A percentile compares a stretch with the other conserved stretches of the same genome.
These are phyloP conservation scores for Lordiphosa collinella DNA, from an alignment of 1,140 invertebrate species.

Conservation along the genomic window DNA sequence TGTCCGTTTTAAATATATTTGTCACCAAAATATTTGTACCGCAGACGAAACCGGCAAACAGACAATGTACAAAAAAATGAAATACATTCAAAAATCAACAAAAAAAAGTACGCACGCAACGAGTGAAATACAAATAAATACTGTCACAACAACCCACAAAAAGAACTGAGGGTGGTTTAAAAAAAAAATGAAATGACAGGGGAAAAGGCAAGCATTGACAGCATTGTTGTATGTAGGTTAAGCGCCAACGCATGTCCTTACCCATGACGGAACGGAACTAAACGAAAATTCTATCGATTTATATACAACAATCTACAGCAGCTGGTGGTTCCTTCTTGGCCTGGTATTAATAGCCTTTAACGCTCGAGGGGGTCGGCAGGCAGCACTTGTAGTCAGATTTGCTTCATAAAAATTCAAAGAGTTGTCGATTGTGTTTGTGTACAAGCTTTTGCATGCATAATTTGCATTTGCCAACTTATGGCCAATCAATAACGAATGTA, in stretches of 20 bases:
- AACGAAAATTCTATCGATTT: slow-evolving; percentile 74
- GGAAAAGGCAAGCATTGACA: slow-evolving; percentile 10
- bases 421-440: slow-evolving; percentile 25
- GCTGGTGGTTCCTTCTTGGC: not conserved
- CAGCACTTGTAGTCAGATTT: slow-evolving; percentile 22
- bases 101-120: slow-evolving; percentile 40
- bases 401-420: slow-evolving; percentile 48
- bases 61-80: slow-evolving; percentile 35
- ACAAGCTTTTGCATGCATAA: slow-evolving; percentile 52
- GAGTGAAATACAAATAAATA: slow-evolving; percentile 50
- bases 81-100: not conserved
- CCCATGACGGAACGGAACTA: slow-evolving; percentile 55
- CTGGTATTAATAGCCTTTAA: slow-evolving; percentile 58
- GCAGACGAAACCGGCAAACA: slow-evolving; percentile 11
- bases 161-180: slow-evolving; percentile 17
- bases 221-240: slow-evolving; percentile 51
- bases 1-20: slow-evolving; percentile 38
- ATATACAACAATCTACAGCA: slow-evolving; percentile 14
- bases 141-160: slow-evolving; percentile 41
- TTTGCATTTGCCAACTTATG: slow-evolving; percentile 30
- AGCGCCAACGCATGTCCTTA: slow-evolving; percentile 64
- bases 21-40: slow-evolving; percentile 40
- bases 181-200: slow-evolving; percentile 13
- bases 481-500: slow-evolving; percentile 47
- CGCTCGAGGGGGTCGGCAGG: not conserved